Evolutionary conservation across 2,888 invertebrate genomes (phyloP), one percentile per base, ranked within the genome.

Genomic region (Maniola hyperantus): DNA sequence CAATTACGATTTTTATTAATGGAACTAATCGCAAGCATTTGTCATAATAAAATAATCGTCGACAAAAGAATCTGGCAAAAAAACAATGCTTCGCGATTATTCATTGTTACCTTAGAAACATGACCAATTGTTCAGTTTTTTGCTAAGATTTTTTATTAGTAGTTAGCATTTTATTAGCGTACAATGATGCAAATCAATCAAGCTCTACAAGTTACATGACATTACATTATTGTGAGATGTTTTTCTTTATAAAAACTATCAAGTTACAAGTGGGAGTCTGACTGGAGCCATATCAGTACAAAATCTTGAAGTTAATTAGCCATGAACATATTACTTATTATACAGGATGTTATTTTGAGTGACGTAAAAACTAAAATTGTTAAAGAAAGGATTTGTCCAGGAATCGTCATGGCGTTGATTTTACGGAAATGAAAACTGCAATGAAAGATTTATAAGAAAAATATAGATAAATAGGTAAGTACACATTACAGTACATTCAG

Each of bases 141-240:
- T 65, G 46, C 36, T 39, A 18, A 33, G 7, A 26, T 53, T 62
- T 62, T 59, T 48, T 64, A 54, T 60, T 13, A 33, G 36, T 33
- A 54, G 51, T 66, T 66, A 61, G 18, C 42, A n/a, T 51, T 53
- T 66, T 64, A 57, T 39, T 6, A 61, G 33, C 46, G 55, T 68
- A 74, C 74, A 77, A 80, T 81, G 84, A 81, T 81, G 82, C 77
- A 80, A 80, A 88, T 87, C 83, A 88, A 88, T 89, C 85, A 87
- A 82, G 78, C 71, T 72, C 77, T 79, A 84, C 82, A 83, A 73
- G 75, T 76, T 73, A 79, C 78, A 82, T 89, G 88, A 89, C 88
- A 88, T 88, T 88, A 90, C 84, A 85, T 83, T 76, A 86, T 85
- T 83, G 84, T 83, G 71, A 78, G 78, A 76, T 78, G 80, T 81